Evolutionary conservation across 2,888 invertebrate genomes (phyloP).

Genomic region (Plusia festucae): DNA sequence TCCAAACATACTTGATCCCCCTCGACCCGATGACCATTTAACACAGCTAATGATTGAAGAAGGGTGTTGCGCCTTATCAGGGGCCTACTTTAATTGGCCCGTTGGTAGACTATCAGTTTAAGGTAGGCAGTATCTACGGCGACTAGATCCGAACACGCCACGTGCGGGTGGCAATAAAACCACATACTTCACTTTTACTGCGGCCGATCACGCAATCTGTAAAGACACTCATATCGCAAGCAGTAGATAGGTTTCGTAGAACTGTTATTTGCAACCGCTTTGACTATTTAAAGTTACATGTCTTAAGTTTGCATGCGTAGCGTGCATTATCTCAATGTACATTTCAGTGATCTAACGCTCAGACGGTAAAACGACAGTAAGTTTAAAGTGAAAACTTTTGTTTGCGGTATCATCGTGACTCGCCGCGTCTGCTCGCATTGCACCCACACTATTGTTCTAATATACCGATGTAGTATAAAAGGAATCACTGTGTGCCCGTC

Average conservation of each 20-base stretch:
- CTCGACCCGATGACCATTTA: slow-evolving; percentile 44
- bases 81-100: slow-evolving; percentile 38
- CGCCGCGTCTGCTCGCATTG: slow-evolving; percentile 37
- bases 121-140: slow-evolving; percentile 50
- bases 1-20: slow-evolving; percentile 67
- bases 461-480: slow-evolving; percentile 26
- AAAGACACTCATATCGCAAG: slow-evolving; percentile 60
- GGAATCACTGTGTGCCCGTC: slow-evolving; percentile 33
- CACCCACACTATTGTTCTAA: slow-evolving; percentile 37
- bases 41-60: slow-evolving; percentile 44
- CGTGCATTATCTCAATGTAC: slow-evolving; percentile 51
- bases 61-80: slow-evolving; percentile 49
- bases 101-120: slow-evolving; percentile 40
- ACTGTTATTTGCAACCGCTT: slow-evolving; percentile 54
- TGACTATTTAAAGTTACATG: slow-evolving; percentile 61
- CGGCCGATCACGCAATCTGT: slow-evolving; percentile 71
- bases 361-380: slow-evolving; percentile 41
- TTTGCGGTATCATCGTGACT: slow-evolving; percentile 47
- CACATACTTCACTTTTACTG: slow-evolving; percentile 76
- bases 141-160: slow-evolving; percentile 56
- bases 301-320: slow-evolving; percentile 56
- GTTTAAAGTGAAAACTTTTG: slow-evolving; percentile 56
- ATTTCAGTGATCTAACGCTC: slow-evolving; percentile 48
- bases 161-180: slow-evolving; percentile 65
- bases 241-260: slow-evolving; percentile 52